Evolutionary conservation across 2,113 vertebrate genomes (phyloP).

Genomic region (Orcinus orca): DNA sequence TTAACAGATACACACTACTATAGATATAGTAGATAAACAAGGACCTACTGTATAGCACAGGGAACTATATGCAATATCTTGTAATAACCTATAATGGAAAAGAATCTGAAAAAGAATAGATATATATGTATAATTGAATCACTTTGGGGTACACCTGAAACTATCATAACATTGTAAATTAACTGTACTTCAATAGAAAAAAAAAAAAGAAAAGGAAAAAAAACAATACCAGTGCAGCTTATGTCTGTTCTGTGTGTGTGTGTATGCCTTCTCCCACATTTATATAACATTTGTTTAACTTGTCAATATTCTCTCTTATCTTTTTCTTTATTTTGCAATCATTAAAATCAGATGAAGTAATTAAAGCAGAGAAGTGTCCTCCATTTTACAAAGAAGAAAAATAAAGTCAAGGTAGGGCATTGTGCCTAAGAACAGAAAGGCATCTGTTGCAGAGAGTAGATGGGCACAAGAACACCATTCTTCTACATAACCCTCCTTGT

Average conservation of each 20-base stretch:
- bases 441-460: not conserved
- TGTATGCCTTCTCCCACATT: not conserved
- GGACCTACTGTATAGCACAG: not conserved
- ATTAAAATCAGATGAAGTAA: not conserved
- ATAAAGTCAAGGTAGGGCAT: not conserved
- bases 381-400: slow-evolving; percentile 24
- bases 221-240: not conserved
- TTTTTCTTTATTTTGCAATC: not conserved
- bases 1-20: not conserved
- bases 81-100: not conserved
- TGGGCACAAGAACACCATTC: not conserved
- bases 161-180: not conserved
- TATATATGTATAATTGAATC: not conserved
- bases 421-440: not conserved
- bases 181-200: not conserved
- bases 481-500: not conserved
- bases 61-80: not conserved
- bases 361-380: not conserved
- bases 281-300: not conserved
- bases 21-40: not conserved
- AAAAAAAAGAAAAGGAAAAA: not conserved
- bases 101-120: not conserved
- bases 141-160: not conserved
- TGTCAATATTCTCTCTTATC: not conserved
- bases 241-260: not conserved